These are phyloP conservation scores for Tetragnatha montana DNA, from an alignment of 2,888 invertebrate species.

Conservation along the genomic window DNA sequence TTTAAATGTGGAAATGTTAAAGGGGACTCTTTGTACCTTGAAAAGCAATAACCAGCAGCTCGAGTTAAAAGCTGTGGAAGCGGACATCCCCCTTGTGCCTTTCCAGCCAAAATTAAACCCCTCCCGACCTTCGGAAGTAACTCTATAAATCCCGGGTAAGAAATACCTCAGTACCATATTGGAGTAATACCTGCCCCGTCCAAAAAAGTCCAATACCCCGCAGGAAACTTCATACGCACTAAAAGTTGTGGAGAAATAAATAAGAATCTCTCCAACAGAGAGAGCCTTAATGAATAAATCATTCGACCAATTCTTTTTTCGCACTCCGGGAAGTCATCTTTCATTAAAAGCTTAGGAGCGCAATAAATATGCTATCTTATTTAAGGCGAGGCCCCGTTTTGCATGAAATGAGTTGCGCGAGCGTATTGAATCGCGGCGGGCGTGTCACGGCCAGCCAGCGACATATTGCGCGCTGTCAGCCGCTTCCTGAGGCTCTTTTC, in stretches of 20 bases:
- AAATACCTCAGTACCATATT: background rate
- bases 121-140: too few relatives aligned
- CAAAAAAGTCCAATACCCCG: background rate
- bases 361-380: constrained; percentile 30
- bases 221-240: constrained; percentile 21
- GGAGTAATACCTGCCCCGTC: background rate
- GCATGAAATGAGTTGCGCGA: constrained; percentile 23
- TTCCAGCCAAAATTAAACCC: too few relatives aligned
- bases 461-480: background rate
- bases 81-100: too few relatives aligned
- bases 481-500: background rate
- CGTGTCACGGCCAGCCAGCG: background rate
- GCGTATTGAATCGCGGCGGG: constrained; percentile 2
- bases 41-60: too few relatives aligned
- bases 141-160: background rate
- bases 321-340: constrained; percentile 34
- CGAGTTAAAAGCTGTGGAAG: too few relatives aligned
- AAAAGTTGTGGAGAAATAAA: constrained; percentile 19
- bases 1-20: too few relatives aligned
- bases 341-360: constrained; percentile 30
- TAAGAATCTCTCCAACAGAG: constrained; percentile 18
- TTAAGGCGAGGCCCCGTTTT: constrained; percentile 23
- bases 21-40: too few relatives aligned
- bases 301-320: constrained; percentile 30
- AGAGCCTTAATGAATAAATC: constrained; percentile 34